Evolutionary conservation across 2,113 vertebrate genomes (phyloP), one percentile per base, ranked within the genome.

Genomic region (Rutilus rutilus): DNA sequence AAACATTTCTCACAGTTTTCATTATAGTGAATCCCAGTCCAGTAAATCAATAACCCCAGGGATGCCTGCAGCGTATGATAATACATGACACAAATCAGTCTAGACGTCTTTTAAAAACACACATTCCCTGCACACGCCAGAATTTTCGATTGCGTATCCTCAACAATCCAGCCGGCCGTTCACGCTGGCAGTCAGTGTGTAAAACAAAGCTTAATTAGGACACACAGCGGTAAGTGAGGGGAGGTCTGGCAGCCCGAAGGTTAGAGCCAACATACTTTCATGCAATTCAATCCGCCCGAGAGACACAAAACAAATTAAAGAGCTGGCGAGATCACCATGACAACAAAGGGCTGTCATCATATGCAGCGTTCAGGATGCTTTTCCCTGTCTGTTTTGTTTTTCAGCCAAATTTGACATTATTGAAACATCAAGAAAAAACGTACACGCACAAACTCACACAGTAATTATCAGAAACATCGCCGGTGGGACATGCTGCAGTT

Each of bases 331-430:
- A 81, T 88, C 69, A 65, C 85, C 87, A 88, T 88, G 85, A 84
- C 85, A 69, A 89, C 85, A 78, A 82, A n/a, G 67, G 30, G 12
- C 36, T 69, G 75, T 78, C 74, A 75, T 42, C 78, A 82, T 62
- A 67, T 89, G 78, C 64, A 79, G 85, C 62, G 82, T 86, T 82
- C 33, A 84, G 76, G 78, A 86, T 85, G 73, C 71, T 90, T 80
- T 88, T 59, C 15, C 64, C 27, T 4, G 3, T 73, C 45, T 25
- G 25, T 64, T 59, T 39, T 50, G 12, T 74, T 75, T 45, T 81
- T 50, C 19, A 73, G 42, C 47, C 27, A 78, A 67, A 78, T 27
- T 64, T 80, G 39, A 64, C 36, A 17, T 52, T 14, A 47, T 33
- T 67, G 65, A 54, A 86, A 73, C 52, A 74, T 74, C 36, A 81